Conservation (phyloP, 2,797 vertebrate species). For the Diplodus puntazzo region DNA sequence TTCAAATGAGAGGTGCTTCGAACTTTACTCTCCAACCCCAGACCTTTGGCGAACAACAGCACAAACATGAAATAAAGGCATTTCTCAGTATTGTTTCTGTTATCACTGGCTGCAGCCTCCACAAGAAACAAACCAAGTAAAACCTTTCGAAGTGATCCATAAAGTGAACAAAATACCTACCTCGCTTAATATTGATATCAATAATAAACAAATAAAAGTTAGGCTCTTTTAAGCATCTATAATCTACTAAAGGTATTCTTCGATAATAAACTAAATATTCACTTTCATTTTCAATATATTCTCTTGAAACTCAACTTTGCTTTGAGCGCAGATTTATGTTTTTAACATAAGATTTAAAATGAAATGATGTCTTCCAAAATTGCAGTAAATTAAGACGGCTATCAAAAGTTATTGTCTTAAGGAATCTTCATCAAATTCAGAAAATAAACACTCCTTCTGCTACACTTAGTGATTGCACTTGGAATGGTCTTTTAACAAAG, state of each 20-base stretch:
- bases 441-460: constrained; percentile 21
- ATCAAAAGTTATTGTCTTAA: background rate
- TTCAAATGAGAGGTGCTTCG: constrained; percentile 16
- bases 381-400: constrained; percentile 3
- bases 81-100: constrained; percentile 51
- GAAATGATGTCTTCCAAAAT: background rate
- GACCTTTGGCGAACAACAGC: constrained; percentile 59
- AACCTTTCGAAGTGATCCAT: background rate
- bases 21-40: constrained; percentile 30
- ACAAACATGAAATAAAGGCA: constrained; percentile 39
- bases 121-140: constrained; percentile 50
- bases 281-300: background rate
- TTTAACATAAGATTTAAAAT: constrained; percentile 19
- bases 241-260: background rate
- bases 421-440: constrained; percentile 8
- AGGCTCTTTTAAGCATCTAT: background rate
- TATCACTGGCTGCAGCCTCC: constrained; percentile 53
- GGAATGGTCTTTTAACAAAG: constrained; percentile 36
- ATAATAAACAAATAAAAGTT: background rate
- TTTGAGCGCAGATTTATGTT: background rate
- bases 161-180: background rate
- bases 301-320: background rate
- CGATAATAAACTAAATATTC: background rate
- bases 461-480: constrained; percentile 55
- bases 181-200: background rate